phyloP scores from a whole-genome alignment of 2,797 vertebrate genomes.

The Pangasius sanitwongsei region DNA sequence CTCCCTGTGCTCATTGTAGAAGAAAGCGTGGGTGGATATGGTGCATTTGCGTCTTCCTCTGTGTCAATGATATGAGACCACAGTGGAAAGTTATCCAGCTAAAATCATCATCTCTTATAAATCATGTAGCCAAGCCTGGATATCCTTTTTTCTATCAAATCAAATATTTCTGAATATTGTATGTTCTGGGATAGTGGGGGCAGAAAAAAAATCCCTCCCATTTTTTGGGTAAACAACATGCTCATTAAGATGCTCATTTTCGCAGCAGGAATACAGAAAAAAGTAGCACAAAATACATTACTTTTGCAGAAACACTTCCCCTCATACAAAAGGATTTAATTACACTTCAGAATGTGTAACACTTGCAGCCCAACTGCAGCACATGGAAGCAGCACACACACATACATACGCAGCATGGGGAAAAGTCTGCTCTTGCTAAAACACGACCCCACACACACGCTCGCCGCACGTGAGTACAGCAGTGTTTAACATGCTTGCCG shows the following conservation, averaged over 20 bases:
- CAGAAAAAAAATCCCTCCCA: slow-evolving; percentile 48
- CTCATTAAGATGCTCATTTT: slow-evolving; percentile 65
- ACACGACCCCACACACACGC: slow-evolving; percentile 48
- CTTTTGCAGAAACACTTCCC: slow-evolving; percentile 51
- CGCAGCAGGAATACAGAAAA: slow-evolving; percentile 59
- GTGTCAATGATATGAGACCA: slow-evolving; percentile 18
- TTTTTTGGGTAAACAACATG: slow-evolving; percentile 70
- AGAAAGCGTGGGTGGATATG: slow-evolving; percentile 11
- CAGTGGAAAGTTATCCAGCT: slow-evolving; percentile 30
- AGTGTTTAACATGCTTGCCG: slow-evolving; percentile 74
- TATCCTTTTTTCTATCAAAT: slow-evolving; percentile 63
- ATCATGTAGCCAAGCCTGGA: slow-evolving; percentile 46
- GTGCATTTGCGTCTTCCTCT: slow-evolving; percentile 1
- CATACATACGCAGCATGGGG: slow-evolving; percentile 48
- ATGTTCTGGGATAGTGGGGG: slow-evolving; percentile 41
- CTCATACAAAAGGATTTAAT: slow-evolving; percentile 56
- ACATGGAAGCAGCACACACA: slow-evolving; percentile 43
- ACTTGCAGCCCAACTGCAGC: slow-evolving; percentile 46
- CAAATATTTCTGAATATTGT: slow-evolving; percentile 62
- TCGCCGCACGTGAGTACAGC: slow-evolving; percentile 60
- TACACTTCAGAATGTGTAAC: slow-evolving; percentile 48
- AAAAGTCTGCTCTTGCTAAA: slow-evolving; percentile 50
- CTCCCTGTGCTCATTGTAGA: slow-evolving; percentile 3
- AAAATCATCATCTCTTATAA: slow-evolving; percentile 39
- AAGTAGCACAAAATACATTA: slow-evolving; percentile 57